A percentile compares a stretch with the other conserved stretches of the same genome.
Conservation (phyloP, 1,140 invertebrate species). For the Pseudomyrmex sp. region DNA sequence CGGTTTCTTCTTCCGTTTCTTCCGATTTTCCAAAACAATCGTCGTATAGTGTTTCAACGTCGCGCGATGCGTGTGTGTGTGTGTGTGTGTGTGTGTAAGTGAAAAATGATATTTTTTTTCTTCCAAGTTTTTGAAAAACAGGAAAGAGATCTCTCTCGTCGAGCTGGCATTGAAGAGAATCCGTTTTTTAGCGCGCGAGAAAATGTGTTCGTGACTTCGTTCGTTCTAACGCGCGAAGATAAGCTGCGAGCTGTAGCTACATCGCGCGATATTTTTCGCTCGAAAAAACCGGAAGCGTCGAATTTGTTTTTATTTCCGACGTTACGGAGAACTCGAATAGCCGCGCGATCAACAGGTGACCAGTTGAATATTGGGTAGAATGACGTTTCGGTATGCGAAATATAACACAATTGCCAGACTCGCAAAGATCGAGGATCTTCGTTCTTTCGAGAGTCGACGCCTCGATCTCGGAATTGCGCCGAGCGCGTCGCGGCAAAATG, state of each 20-base stretch:
- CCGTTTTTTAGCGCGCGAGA: slow-evolving; percentile 10
- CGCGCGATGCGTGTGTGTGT: too few relatives aligned
- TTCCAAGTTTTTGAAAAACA: too few relatives aligned
- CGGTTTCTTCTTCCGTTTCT: too few relatives aligned
- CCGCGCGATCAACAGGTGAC: slow-evolving; percentile 71
- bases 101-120: too few relatives aligned
- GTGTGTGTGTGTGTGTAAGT: too few relatives aligned
- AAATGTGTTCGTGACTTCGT: background rate
- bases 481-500: too few relatives aligned
- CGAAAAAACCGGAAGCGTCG: slow-evolving; percentile 57
- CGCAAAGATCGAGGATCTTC: slow-evolving; percentile 2
- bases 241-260: background rate
- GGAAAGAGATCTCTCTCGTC: background rate
- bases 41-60: too few relatives aligned
- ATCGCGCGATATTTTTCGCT: slow-evolving; percentile 12
- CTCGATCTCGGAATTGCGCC: too few relatives aligned
- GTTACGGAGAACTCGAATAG: slow-evolving; percentile 41
- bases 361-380: slow-evolving; percentile 68
- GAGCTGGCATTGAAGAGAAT: background rate
- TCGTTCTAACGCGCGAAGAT: slow-evolving; percentile 19
- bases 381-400: slow-evolving; percentile 50
- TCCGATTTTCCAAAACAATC: background rate
- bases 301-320: slow-evolving; percentile 71
- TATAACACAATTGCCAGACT: background rate
- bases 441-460: background rate